Evolutionary conservation across 2,113 vertebrate genomes (phyloP).

Genomic region (Miniopterus natalensis): DNA sequence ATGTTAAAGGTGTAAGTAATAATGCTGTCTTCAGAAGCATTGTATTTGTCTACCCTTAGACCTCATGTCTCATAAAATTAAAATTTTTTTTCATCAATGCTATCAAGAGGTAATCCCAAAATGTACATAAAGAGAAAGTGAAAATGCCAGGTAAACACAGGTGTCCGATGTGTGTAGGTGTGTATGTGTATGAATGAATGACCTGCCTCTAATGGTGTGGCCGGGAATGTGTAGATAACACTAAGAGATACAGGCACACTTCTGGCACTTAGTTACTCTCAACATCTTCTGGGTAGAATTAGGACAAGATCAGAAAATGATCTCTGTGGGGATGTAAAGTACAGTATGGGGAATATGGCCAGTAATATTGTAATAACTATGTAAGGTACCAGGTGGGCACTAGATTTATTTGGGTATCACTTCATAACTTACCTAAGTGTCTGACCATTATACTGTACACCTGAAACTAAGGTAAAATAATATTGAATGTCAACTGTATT

Average conservation of each 20-base stretch:
- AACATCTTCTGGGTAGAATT: not conserved
- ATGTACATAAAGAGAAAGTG: not conserved
- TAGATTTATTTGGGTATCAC: not conserved
- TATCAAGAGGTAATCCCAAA: not conserved
- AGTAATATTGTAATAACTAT: not conserved
- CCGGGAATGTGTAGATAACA: not conserved
- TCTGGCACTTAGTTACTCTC: not conserved
- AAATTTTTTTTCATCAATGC: not conserved
- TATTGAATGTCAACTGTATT: not conserved
- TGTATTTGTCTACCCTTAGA: not conserved
- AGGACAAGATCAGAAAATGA: not conserved
- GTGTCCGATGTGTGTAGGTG: not conserved
- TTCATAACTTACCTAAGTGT: not conserved
- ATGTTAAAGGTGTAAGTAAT: not conserved
- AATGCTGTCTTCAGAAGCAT: not conserved
- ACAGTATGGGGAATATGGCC: not conserved
- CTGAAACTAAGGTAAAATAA: not conserved
- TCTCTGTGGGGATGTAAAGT: not conserved
- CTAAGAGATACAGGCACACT: not conserved
- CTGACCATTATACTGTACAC: not conserved
- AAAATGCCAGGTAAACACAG: not conserved
- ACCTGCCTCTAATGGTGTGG: not conserved
- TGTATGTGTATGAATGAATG: not conserved
- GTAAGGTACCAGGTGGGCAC: not conserved
- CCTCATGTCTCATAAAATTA: not conserved